Base-by-base conservation (phyloP, 2,888 invertebrate species). In the Caenorhabditis becei region DNA sequence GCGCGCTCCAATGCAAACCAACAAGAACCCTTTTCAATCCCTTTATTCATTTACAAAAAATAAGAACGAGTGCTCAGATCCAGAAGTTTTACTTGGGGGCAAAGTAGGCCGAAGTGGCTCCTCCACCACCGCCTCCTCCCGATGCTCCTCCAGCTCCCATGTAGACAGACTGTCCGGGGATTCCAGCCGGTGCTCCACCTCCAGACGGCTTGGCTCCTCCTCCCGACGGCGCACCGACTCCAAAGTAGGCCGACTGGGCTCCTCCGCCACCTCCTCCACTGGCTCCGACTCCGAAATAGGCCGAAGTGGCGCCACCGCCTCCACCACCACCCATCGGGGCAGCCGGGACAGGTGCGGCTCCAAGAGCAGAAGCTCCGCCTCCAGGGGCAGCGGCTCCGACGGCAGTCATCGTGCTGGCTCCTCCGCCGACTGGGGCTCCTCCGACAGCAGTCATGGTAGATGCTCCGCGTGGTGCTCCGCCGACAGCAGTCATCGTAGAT, bases 71-170 rank as follows among this genome's bases (percentile, higher is more conserved):
- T 51, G n/a, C n/a, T 51, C 51, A 51, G 24, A 20, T 54, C n/a
- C 54, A 10, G 14, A 26, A 26, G n/a, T n/a, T 26, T 54, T 86
- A 86, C 70, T 86, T 86, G 28, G 86, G 84, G 20, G 85, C 82
- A 65, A 87, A 87, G 79, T 87, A 87, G n/a, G 87, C 87, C 18
- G 85, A 84, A 3, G 80, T 74, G 20, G 87, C 84, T 77, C 83
- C 86, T 16, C 82, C 74, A 24, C 77, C 80, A 28, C 66, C 79
- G 8, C 82, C 83, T 44, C 59, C 83, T 32, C 80, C 51, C 5
- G 53, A 8, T 10, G 41, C 41, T 41, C 41, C 41, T 41, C 67
- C 61, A 23, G 67, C 80, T 41, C 72, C 65, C 69, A 80, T 67
- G 82, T 83, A 83, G 28, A 71, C 74, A 18, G 83, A 77, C 37